phyloP scores from a whole-genome alignment of 2,113 vertebrate species.

The Stegastes partitus region DNA sequence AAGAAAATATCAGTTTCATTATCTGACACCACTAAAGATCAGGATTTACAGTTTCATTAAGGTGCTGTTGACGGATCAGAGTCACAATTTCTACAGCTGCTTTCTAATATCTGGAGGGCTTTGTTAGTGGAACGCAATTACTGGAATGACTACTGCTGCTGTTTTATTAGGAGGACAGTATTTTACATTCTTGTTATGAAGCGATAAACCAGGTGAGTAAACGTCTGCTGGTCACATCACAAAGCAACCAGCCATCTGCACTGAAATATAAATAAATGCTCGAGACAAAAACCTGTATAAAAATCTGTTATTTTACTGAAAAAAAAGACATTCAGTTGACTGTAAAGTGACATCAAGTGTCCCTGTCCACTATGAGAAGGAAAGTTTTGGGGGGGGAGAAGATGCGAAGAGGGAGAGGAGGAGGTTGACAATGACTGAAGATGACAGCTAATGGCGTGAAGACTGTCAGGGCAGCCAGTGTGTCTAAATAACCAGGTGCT shows the following conservation, averaged over 20 bases:
- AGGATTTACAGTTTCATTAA: no score
- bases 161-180: background rate
- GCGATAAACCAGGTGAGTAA: no score
- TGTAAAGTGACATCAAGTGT: background rate
- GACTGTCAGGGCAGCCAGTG: constrained; percentile 62
- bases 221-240: background rate
- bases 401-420: constrained; percentile 6
- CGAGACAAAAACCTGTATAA: background rate
- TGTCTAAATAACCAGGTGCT: constrained; percentile 78
- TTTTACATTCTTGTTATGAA: background rate
- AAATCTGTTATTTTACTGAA: background rate
- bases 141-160: background rate
- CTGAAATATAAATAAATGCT: background rate
- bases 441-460: constrained; percentile 70
- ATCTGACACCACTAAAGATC: no score
- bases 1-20: no score
- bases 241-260: no score
- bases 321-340: no score
- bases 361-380: background rate
- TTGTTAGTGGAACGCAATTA: background rate
- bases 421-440: constrained; percentile 69
- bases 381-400: constrained; percentile 15
- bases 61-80: no score
- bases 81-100: no score
- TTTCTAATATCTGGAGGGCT: no score